A percentile compares a stretch with the other conserved stretches of the same genome.
Evolutionary conservation across 2,888 invertebrate genomes (phyloP).

Genomic region (Drosophila longiperda): DNA sequence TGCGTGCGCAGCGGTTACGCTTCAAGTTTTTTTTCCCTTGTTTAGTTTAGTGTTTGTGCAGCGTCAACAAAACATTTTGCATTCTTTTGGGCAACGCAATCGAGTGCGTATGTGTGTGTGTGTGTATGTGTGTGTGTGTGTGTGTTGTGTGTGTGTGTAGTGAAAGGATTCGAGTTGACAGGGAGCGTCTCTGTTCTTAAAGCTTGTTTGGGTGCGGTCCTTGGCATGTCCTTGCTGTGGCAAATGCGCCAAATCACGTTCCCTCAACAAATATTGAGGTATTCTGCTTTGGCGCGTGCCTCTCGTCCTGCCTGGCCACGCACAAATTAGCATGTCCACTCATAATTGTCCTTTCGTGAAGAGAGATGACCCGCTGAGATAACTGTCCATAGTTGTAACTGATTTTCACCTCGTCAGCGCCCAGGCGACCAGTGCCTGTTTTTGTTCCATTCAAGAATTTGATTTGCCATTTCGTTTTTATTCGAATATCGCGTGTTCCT

Average conservation of each 20-base stretch:
- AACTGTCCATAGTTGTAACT: constrained; percentile 79
- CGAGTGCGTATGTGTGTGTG: constrained; percentile 24
- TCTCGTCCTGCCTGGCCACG: constrained; percentile 45
- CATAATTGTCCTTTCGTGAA: constrained; percentile 82
- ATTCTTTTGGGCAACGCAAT: constrained; percentile 59
- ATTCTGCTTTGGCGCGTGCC: constrained; percentile 78
- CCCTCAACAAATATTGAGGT: constrained; percentile 80
- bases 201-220: constrained; percentile 56
- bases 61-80: constrained; percentile 68
- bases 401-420: constrained; percentile 66
- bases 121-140: constrained; percentile 17
- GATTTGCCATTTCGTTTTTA: constrained; percentile 74
- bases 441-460: constrained; percentile 52
- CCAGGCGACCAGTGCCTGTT: constrained; percentile 12
- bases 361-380: constrained; percentile 83
- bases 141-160: constrained; percentile 23
- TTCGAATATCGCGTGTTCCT: constrained; percentile 75
- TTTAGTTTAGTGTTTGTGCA: constrained; percentile 57
- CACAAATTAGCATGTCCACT: constrained; percentile 83
- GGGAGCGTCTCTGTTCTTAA: constrained; percentile 45
- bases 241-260: constrained; percentile 81
- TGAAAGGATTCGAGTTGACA: constrained; percentile 41
- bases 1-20: constrained; percentile 79
- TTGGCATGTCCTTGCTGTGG: constrained; percentile 34
- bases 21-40: constrained; percentile 41